Evolutionary conservation across 2,888 invertebrate genomes (phyloP).

Genomic region (Plagiodera versicolora): DNA sequence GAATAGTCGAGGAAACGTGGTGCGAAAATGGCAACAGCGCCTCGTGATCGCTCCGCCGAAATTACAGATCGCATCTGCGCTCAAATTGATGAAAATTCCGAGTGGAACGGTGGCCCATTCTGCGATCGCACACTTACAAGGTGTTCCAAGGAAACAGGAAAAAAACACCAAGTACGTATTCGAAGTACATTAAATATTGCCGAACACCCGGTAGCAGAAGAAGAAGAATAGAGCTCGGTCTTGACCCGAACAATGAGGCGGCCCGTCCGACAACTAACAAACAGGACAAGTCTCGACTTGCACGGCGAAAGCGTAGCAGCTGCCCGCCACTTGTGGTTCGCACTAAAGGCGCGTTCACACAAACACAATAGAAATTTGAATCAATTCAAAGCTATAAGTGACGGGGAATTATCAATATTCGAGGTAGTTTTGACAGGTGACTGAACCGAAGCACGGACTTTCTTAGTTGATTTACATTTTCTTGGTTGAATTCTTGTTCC

Average conservation of each 20-base stretch:
- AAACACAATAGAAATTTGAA: no score
- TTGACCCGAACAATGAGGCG: conserved; percentile 9
- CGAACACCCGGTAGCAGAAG: background rate
- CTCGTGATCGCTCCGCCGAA: background rate
- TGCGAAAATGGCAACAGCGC: background rate
- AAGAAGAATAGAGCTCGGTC: background rate
- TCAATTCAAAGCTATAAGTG: no score
- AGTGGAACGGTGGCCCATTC: background rate
- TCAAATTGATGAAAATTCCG: background rate
- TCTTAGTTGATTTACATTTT: no score
- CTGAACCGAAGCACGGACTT: no score
- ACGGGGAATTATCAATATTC: no score
- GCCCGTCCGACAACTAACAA: no score
- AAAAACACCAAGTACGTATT: no score
- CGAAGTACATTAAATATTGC: background rate
- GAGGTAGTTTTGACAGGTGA: no score
- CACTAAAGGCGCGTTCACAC: no score
- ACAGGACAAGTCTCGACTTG: conserved; percentile 32
- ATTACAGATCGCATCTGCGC: background rate
- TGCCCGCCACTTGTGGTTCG: conserved; percentile 1
- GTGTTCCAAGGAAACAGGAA: background rate
- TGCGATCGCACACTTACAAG: background rate
- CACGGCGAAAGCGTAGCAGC: conserved; percentile 22
- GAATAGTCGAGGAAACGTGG: no score
- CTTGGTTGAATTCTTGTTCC: no score